Evolutionary conservation across 1,140 invertebrate genomes (phyloP), one percentile per base, ranked within the genome.

Genomic region (Halictus rubicundus): DNA sequence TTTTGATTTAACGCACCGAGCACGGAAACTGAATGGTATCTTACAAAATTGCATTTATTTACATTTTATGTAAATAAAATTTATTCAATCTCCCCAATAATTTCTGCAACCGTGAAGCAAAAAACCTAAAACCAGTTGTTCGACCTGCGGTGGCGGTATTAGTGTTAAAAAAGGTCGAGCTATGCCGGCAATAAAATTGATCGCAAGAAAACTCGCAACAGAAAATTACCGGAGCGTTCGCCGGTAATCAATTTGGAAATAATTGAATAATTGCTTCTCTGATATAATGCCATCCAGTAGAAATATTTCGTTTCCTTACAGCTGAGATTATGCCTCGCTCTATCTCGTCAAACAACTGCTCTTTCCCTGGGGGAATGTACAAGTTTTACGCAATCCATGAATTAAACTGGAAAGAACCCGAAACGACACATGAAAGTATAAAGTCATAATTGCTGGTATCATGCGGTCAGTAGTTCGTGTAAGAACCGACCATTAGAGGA

Each of bases 301-400:
- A 59, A 37, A 46, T 16, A 49, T 49, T 37, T 61, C n/a, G 57
- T 27, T 54, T 52, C 42, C 21, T 25, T 68, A 32, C 25, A 63
- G n/a, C 25, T 37, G 60, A 23, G 39, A 46, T 59, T 23, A 32
- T 49, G 21, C 8, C 16, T 60, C 10, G 9, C 25, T 32, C 9
- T 25, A 69, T 69, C 74, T 69, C 12, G 74, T 69, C 74, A 19
- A 49, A 69, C 74, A 77, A 68, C 66, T 68, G 74, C 37, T 69
- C 69, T 71, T 71, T 72, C 54, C 69, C 61, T 10, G 8, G 16
- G 23, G 19, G 42, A 64, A 64, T 14, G 46, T 78, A 46, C 32
- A 76, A 68, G 37, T 72, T 78, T 78, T 65, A 46, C 76, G 68
- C 37, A 72, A 72, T 78, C 76, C 25, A 16, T 61, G 54, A 78